Percentiles rank a stretch among this genome's conserved stretches.
Evolutionary conservation across 2,888 invertebrate genomes (phyloP).

Genomic region (Yponomeuta malinellus): DNA sequence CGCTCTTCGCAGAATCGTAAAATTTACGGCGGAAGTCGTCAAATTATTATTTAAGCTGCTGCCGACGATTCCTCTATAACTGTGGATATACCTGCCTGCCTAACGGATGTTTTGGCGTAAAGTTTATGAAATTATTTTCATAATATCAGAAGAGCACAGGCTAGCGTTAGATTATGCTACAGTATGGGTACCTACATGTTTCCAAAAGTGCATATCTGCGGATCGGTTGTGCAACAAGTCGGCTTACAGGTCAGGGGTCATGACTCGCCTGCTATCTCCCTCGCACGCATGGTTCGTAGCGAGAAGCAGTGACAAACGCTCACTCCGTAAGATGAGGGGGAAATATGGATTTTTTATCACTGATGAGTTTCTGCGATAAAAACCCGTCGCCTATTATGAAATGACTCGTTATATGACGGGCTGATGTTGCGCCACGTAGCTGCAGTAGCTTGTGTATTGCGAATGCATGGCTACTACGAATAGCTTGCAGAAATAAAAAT

Average conservation of each 20-base stretch:
- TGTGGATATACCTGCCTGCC: too few species aligned
- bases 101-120: too few species aligned
- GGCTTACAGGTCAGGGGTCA: constrained; percentile 19
- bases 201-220: background rate
- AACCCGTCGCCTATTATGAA: constrained; percentile 6
- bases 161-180: background rate
- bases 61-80: too few species aligned
- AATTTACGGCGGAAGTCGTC: too few species aligned
- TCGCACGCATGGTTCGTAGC: constrained; percentile 13
- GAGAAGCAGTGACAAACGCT: constrained; percentile 8
- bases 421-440: background rate
- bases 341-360: constrained; percentile 13
- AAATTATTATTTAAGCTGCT: too few species aligned
- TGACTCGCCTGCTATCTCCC: constrained; percentile 15
- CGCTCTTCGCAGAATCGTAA: too few species aligned
- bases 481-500: too few species aligned
- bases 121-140: too few species aligned
- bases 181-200: background rate
- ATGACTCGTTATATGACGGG: background rate
- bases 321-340: constrained; percentile 12
- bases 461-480: too few species aligned
- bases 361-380: constrained; percentile 4
- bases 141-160: too few species aligned
- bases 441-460: background rate
- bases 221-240: constrained; percentile 14